Base-by-base conservation (phyloP, 1,140 invertebrate genomes). In the Megathymus violae region DNA sequence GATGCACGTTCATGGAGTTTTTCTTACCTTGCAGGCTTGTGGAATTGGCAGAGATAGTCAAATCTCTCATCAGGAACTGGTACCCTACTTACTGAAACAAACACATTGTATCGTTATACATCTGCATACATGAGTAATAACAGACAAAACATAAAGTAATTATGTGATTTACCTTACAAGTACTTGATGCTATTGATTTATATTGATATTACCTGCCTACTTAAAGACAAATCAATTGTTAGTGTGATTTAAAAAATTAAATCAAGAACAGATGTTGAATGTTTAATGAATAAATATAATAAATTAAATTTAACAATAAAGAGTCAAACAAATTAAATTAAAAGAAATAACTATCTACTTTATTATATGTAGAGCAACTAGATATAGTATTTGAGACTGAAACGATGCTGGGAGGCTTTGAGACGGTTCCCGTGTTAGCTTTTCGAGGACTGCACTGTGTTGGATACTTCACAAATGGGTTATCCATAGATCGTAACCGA, bases 31-130 rank as follows among this genome's bases (percentile, higher is more conserved):
- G 92, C 93, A 61, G 99, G 99, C 89, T 99, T 99, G 92, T 97
- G 98, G 86, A 95, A 97, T 65, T 99, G 95, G 91, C 96, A 96
- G 7, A 99, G 93, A 88, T 94, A 99, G 82, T 99, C 98, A 85
- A 95, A 99, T 67, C 99, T 94, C 25, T 94, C 93, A 92, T 99
- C 99, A 4, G 98, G 98, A 4, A 99, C 98, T n/a, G 98, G 97
- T 71, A 99, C 99, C 76, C 98, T 95, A 96, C 97, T 95, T 99
- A 93, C 85, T 88, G 79, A 74, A 89, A 89, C 36, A 77, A 80
- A 58, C 11, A 68, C 47, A 10, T 27, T 15, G 48, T 13, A 27
- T 14, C 3, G 59, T 70, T 51, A 70, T 61, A 64, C 22, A 31
- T 47, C 60, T 58, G 31, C 36, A 40, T 5, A 4, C 10, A 61